Evolutionary conservation across 2,888 invertebrate genomes (phyloP), one percentile per base, ranked within the genome.

Genomic region (Phymatocera aterrima): DNA sequence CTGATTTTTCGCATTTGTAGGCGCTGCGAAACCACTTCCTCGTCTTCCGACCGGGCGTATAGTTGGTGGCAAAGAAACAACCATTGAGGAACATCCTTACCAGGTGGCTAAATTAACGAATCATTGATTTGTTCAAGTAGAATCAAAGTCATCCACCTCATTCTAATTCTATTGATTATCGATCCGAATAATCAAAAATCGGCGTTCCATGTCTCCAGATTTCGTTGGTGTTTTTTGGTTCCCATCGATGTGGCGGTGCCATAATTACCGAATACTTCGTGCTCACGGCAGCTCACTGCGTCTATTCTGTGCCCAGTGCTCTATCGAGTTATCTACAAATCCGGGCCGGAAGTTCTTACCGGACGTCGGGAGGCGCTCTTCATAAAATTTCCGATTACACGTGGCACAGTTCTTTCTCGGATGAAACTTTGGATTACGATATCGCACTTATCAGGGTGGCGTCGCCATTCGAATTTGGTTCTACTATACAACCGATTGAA

Each of bases 241-340:
- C 83, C 4, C 89, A 89, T 80, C 77, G 81, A 61, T 90, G 90
- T 81, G 89, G 89, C 24, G 90, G 87, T 54, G 85, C 88, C 28
- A 86, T 90, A 72, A 86, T 90, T 81, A 83, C 84, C 70, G 83
- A 83, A 68, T 80, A 84, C 64, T 90, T 88, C 87, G 83, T 85
- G 61, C 34, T 90, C 78, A 88, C 89, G 10, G 90, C 89, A 40
- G 90, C 85, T 51, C 90, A 90, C 82, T 90, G 89, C 79, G 83
- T 88, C 5, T 57, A 82, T 37, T n/a, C 43, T n/a, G 1, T 75
- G 12, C n/a, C 54, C 1, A 6, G 24, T 5, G 15, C 24, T 24
- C 34, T 31, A 0, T 18, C 5, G 15, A 28, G 37, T 24, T 75
- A 57, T 28, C 31, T 75, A 40, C 21, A 75, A 40, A 40, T 75